Conservation (phyloP, 2,797 vertebrate species). For the Muscicapa striata region DNA sequence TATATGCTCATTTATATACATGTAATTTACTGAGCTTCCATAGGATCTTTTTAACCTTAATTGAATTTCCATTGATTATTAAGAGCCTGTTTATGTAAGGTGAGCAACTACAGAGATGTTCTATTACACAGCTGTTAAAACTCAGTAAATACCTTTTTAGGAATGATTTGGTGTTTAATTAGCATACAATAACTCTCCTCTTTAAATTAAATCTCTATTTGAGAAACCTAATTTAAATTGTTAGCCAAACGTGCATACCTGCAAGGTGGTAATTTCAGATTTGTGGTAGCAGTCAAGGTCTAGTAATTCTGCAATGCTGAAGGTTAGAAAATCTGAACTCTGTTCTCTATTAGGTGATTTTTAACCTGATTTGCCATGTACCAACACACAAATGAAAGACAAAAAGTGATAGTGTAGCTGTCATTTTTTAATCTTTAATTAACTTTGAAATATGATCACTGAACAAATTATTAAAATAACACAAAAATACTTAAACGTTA, state of each 20-base stretch:
- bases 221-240: slow-evolving; percentile 59
- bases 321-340: not conserved
- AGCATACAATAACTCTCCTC: slow-evolving; percentile 36
- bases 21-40: not conserved
- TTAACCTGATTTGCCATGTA: not conserved
- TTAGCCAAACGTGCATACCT: slow-evolving; percentile 38
- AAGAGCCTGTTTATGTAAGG: not conserved
- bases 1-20: slow-evolving; percentile 1
- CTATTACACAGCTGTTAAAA: slow-evolving; percentile 26
- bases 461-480: not conserved
- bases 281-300: slow-evolving; percentile 27
- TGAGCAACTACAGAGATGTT: not conserved
- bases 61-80: slow-evolving; percentile 44
- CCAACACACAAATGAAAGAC: not conserved
- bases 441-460: not conserved
- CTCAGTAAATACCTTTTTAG: slow-evolving; percentile 50
- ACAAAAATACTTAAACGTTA: not conserved
- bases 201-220: slow-evolving; percentile 66
- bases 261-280: slow-evolving; percentile 32
- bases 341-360: not conserved
- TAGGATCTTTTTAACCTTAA: slow-evolving; percentile 10
- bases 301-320: not conserved
- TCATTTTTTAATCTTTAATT: not conserved
- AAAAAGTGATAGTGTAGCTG: not conserved
- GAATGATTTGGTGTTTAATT: slow-evolving; percentile 62